Base-by-base conservation (phyloP, 2,888 invertebrate species). In the Lordiphosa fenestrarum region DNA sequence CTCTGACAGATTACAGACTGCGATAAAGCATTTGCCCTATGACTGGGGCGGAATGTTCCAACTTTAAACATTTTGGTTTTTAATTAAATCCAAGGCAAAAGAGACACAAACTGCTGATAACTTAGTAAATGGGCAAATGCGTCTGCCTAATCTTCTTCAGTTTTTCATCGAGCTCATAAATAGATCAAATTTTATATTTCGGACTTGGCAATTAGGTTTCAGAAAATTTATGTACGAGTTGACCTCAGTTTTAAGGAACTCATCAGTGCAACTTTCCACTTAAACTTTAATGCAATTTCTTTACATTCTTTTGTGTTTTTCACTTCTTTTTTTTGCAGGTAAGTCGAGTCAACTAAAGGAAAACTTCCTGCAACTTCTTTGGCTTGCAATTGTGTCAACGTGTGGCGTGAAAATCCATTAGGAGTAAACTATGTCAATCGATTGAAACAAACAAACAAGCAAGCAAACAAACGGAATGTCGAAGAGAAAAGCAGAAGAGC, bases 1-100 rank as follows among this genome's bases (percentile, higher is more conserved):
- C 66, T 69, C 78, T 84, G 84, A 84, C 78, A 84, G 80, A 81
- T 81, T 81, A 81, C 80, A 81, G 84, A 33, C 82, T 77, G 80
- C 74, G 80, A 80, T 84, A 84, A 73, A 68, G 69, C 73, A 63
- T 35, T 6, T 33, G 36, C 44, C 42, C 46, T 47, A 19, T 47
- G 50, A 60, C 37, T 52, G 40, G 39, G 3, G 39, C 46, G 39
- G 39, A 25, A 53, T 52, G 46, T 19, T 36, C 23, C n/a, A 5
- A 21, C 6, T 9, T 25, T n/a, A 19, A 6, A 41, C n/a, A 23
- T 38, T 50, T 66, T 55, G 25, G 33, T 36, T 71, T 71, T 69
- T 80, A 78, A 78, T 83, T 78, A 71, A 73, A 75, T 72, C 41
- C 52, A 60, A 64, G 63, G 66, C 65, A 55, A 53, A 21, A 41